Base-by-base conservation (phyloP, 2,113 vertebrate genomes). In the Colius striatus region DNA sequence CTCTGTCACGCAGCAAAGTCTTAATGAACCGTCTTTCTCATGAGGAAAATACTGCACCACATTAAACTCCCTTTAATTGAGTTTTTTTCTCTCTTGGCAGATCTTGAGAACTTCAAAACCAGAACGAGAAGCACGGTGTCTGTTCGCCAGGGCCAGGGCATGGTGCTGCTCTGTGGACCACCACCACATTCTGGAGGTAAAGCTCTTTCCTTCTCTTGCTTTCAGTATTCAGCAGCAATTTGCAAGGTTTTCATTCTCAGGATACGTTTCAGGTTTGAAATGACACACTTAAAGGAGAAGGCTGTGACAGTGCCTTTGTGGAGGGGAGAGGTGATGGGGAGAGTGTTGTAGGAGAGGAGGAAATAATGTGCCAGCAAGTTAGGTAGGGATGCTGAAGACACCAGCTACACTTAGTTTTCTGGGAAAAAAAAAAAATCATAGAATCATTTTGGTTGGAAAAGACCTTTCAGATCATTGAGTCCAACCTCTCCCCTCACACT, bases 181-280 rank as follows among this genome's bases (percentile, higher is more conserved):
- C 99, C 99, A 0, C 97, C 99, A 2, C 99, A 99, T 89, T 98
- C 99, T 18, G 99, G 99, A 99, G 99, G 99, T 99, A 98, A 97
- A 23, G 45, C 7, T 0, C 2, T 61, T 76, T 32, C 10, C 47
- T 80, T 51, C 83, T 84, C 30, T 19, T 10, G 1, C 1, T 77
- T 71, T 53, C 62, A 20, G 21, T 3, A 3, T 17, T 14, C 25
- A 20, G 3, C 0, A 3, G 5, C 1, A 0, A 9, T 26, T 14
- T 21, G 10, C 7, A 65, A 9, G 8, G 19, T 22, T 60, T 68
- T 55, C 4, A 0, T 25, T 43, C 48, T 29, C 66, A 5, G 43
- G 45, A 26, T 14, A 22, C n/a, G 26, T 43, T 93, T 84, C 32
- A 13, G 58, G 53, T 67, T 60, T 54, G 57, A 84, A 48, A 34